These are phyloP conservation scores for Neoitamus cyanurus DNA, from an alignment of 2,888 invertebrate genomes.

Conservation along the genomic window DNA sequence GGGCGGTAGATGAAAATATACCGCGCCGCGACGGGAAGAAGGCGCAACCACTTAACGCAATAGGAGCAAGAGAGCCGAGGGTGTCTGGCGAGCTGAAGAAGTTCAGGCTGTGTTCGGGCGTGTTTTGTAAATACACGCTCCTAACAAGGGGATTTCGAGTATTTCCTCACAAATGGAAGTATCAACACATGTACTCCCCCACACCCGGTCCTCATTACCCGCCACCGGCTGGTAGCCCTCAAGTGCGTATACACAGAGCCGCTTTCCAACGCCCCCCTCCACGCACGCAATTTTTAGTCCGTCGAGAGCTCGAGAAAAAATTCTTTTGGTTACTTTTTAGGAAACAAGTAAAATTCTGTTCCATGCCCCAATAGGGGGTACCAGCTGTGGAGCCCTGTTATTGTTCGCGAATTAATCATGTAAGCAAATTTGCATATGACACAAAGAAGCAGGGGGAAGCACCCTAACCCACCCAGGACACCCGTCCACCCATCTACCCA, in stretches of 20 bases:
- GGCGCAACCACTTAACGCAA: slow-evolving; percentile 28
- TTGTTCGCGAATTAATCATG: slow-evolving; percentile 37
- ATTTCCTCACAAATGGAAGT: slow-evolving; percentile 34
- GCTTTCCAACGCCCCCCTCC: background rate
- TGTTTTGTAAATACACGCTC: slow-evolving; percentile 35
- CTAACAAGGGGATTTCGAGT: slow-evolving; percentile 41
- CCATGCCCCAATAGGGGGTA: background rate
- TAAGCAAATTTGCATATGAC: slow-evolving; percentile 40
- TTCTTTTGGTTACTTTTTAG: slow-evolving; percentile 10
- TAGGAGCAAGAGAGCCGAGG: slow-evolving; percentile 3
- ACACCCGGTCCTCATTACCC: background rate
- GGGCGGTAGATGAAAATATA: background rate
- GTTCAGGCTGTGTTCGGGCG: background rate
- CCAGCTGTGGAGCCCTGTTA: background rate
- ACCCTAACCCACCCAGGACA: background rate
- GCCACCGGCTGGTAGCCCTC: background rate
- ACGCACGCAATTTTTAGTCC: background rate
- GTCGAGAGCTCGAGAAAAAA: slow-evolving; percentile 3
- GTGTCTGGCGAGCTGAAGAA: slow-evolving; percentile 27
- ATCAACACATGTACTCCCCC: slow-evolving; percentile 29
- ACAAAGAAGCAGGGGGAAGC: background rate
- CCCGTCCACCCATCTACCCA: background rate
- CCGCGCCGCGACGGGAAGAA: background rate
- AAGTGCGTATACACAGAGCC: background rate
- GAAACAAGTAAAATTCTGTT: background rate